Base-by-base conservation (phyloP, 2,888 invertebrate genomes). In the Trypoxylon attenuatum region DNA sequence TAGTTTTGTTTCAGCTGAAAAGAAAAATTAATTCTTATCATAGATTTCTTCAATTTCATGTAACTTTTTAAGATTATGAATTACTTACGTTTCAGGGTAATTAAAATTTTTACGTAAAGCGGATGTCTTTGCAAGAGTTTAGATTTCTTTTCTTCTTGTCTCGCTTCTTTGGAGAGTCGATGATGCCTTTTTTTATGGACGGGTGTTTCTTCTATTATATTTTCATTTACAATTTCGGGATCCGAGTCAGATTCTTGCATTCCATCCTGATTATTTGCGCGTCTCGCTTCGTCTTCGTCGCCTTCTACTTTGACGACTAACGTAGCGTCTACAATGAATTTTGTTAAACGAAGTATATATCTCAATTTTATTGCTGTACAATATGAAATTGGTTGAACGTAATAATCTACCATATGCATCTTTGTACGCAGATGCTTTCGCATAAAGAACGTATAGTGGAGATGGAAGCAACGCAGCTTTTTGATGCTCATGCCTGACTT, bases 361-460 rank as follows among this genome's bases (percentile, higher is more conserved):
- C n/a, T n/a, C n/a, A n/a, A n/a, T n/a, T n/a, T n/a, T n/a, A n/a
- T n/a, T n/a, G n/a, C n/a, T n/a, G n/a, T n/a, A n/a, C n/a, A n/a
- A n/a, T n/a, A n/a, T n/a, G n/a, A n/a, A n/a, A n/a, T n/a, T n/a
- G n/a, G n/a, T n/a, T n/a, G n/a, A n/a, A n/a, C n/a, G n/a, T n/a
- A n/a, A n/a, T n/a, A 55, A 22, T 19, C 5, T 79, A 87, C 92
- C 92, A 78, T 93, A 92, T 27, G 93, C 94, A 87, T 95, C 94
- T 76, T 92, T 91, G 85, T 94, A 96, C 5, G 95, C 95, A 82
- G 91, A 91, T 18, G 93, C 90, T 88, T 97, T 96, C 53, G 95
- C 93, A 88, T 94, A 97, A 3, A 97, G 89, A 69, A 97, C 90
- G 87, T 96, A 98, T 15, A 98, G 88, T 0, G 96, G 93, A 29